Conservation (phyloP, 2,888 invertebrate species). For the Eumacrocentrus americanus region DNA sequence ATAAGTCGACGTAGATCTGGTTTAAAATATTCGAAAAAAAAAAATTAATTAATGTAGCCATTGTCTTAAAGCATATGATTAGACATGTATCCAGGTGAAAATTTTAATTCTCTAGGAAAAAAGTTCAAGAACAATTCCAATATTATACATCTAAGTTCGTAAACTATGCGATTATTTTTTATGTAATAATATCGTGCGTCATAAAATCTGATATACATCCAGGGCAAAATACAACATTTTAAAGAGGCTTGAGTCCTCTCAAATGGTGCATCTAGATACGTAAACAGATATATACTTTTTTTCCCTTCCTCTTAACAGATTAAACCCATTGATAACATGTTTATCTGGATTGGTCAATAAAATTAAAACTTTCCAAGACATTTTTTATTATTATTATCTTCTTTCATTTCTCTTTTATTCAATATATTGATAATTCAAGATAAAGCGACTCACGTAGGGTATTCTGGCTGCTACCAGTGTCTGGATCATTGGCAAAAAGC, state of each 20-base stretch:
- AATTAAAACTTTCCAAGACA: constrained; percentile 13
- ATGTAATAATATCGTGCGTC: too few relatives aligned
- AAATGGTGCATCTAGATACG: neutral
- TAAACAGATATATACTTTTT: constrained; percentile 25
- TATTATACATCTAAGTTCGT: too few relatives aligned
- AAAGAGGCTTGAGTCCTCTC: neutral
- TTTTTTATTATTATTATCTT: neutral
- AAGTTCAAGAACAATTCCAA: too few relatives aligned
- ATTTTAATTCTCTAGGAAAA: neutral
- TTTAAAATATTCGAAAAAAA: neutral
- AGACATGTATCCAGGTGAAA: too few relatives aligned
- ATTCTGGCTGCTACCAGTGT: constrained; percentile 24
- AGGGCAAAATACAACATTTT: too few relatives aligned
- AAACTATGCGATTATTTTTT: too few relatives aligned
- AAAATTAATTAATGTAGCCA: neutral
- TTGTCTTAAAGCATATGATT: too few relatives aligned
- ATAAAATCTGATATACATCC: too few relatives aligned
- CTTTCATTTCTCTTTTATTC: neutral
- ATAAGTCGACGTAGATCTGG: constrained; percentile 56
- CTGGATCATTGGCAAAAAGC: constrained; percentile 36
- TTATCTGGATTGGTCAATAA: constrained; percentile 31
- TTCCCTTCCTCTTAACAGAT: neutral
- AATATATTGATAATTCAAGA: neutral
- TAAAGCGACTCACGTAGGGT: constrained; percentile 42
- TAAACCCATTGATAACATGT: constrained; percentile 23